Evolutionary conservation across 1,140 invertebrate genomes (phyloP).

Genomic region (Helicoverpa armigera): DNA sequence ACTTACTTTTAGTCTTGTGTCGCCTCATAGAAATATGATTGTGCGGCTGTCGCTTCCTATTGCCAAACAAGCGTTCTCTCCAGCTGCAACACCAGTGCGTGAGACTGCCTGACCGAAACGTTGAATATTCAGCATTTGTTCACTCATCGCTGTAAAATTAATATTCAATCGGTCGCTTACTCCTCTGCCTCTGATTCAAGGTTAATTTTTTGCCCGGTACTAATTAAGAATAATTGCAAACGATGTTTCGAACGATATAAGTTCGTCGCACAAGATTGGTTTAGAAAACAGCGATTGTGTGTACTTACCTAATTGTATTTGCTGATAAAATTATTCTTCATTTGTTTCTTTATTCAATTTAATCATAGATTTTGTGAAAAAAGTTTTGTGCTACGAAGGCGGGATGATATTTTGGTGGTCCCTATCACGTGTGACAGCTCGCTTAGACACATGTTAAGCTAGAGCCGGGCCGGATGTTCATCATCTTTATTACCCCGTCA

Average conservation of each 20-base stretch:
- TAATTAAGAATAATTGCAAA: slow-evolving; percentile 70
- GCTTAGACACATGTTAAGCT: background rate
- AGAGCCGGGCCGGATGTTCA: slow-evolving; percentile 35
- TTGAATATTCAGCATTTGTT: slow-evolving; percentile 79
- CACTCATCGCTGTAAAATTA: slow-evolving; percentile 69
- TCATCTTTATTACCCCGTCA: slow-evolving; percentile 24
- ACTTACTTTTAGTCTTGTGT: no score
- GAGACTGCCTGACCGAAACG: slow-evolving; percentile 75
- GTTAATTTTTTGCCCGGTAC: slow-evolving; percentile 74
- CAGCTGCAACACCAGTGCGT: slow-evolving; percentile 56
- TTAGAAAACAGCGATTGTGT: slow-evolving; percentile 41
- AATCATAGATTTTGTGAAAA: background rate
- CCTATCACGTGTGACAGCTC: slow-evolving; percentile 9
- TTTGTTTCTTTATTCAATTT: background rate
- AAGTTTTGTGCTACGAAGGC: background rate
- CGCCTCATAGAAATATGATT: background rate
- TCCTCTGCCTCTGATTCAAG: slow-evolving; percentile 71
- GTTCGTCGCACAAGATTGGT: slow-evolving; percentile 49
- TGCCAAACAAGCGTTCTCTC: slow-evolving; percentile 45
- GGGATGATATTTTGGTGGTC: slow-evolving; percentile 1
- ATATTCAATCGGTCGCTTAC: slow-evolving; percentile 78
- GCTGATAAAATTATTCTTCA: background rate
- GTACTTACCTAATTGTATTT: background rate
- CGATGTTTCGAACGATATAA: slow-evolving; percentile 60
- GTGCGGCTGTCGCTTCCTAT: slow-evolving; percentile 35